Base-by-base conservation (phyloP, 92 coral and sea anemone species). In the Phenganax marumi region DNA sequence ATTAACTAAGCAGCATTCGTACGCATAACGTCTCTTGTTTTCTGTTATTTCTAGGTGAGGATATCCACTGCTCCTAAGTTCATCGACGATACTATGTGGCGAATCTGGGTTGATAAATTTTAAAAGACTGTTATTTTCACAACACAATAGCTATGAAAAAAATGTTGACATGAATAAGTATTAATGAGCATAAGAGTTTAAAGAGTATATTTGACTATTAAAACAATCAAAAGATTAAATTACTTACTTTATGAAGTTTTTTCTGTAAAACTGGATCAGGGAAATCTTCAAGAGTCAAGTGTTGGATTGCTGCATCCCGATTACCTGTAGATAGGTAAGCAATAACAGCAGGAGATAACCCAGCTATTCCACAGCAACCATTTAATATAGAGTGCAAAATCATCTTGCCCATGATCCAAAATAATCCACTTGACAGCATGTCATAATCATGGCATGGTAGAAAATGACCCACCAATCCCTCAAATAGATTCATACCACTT, bases 231-330 rank as follows among this genome's bases (percentile, higher is more conserved):
- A 10, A 1, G 10, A 1, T 65, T 16, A 12, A 10, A 26, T 10
- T 12, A 65, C 1, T 19, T 19, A 22, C 26, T 26, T 65, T 12
- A 1, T 65, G 13, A 65, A 65, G 21, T 19, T 26, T 68, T 9
- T 26, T 22, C 46, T 73, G 88, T 69, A 79, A 61, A 80, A 76
- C 61, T 58, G 88, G 88, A 60, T 85, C 88, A 24, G 88, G 88
- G 14, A 79, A 51, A 23, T 86, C 85, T 4, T 53, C 85, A 25
- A 86, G 9, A 52, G 52, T 79, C 16, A 79, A 62, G 54, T 79
- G 68, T 56, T 86, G 64, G 52, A 80, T 21, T 56, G 46, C 75
- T 3, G 85, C 62, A 84, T 86, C 89, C 47, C 85, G 17, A 61
- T n/a, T 70, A 7, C 75, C 81, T 21, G 80, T 70, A 3, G 49